Percentiles rank a stretch among this genome's conserved stretches.
Evolutionary conservation across 2,888 invertebrate species (phyloP).

Genomic region (Lasioglossum figueresi): DNA sequence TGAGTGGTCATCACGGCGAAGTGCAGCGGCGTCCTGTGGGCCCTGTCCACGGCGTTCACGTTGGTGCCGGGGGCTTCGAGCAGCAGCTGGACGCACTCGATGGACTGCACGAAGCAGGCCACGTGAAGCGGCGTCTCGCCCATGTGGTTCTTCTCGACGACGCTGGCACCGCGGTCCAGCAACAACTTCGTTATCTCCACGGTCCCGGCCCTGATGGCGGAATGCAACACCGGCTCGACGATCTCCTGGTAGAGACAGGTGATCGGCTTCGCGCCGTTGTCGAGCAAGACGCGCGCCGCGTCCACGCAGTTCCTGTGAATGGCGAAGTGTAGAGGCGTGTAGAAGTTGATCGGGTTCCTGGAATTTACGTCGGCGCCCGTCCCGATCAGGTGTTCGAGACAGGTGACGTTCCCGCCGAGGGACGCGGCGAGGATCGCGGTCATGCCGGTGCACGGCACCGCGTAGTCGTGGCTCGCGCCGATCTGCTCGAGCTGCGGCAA

Average conservation of each 20-base stretch:
- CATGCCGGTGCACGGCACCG: constrained; percentile 89
- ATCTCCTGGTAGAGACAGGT: constrained; percentile 71
- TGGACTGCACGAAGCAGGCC: constrained; percentile 82
- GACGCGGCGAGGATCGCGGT: constrained; percentile 91
- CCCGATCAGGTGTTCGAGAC: constrained; percentile 89
- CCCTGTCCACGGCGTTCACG: constrained; percentile 82
- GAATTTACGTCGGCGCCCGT: constrained; percentile 89
- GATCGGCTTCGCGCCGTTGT: constrained; percentile 81
- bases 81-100: constrained; percentile 79
- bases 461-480: constrained; percentile 89
- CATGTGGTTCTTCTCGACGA: constrained; percentile 80
- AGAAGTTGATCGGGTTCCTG: constrained; percentile 71
- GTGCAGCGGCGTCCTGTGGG: constrained; percentile 83
- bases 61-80: constrained; percentile 77
- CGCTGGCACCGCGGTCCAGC: constrained; percentile 83
- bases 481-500: constrained; percentile 87
- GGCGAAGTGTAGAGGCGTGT: constrained; percentile 85
- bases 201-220: constrained; percentile 83
- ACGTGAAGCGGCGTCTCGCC: constrained; percentile 85
- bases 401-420: constrained; percentile 90
- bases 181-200: constrained; percentile 81
- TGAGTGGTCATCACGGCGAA: constrained; percentile 83
- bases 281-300: constrained; percentile 83
- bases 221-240: constrained; percentile 85
- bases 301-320: constrained; percentile 84